Evolutionary conservation across 1,140 invertebrate species (phyloP), one percentile per base, ranked within the genome.

Genomic region (Hydropsyche tenuis): DNA sequence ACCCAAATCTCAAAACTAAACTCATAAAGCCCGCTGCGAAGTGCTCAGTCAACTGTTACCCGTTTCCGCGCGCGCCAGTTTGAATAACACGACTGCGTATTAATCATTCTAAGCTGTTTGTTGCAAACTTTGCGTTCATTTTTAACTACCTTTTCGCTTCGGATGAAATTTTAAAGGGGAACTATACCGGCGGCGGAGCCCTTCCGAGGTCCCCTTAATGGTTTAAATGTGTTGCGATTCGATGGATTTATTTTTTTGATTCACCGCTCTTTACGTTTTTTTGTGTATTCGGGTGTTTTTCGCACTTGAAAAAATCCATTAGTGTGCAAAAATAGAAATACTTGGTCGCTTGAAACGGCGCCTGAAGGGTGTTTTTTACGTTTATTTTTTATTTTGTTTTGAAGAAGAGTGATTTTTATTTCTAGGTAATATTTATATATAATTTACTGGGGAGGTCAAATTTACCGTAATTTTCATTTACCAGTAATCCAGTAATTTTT

Each of bases 281-380:
- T 53, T 53, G 11, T 22, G 16, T 45, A 45, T 45, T 66, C 43
- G 46, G 4, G 30, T 23, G 37, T 64, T 30, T 27, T 64, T 46
- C 64, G 51, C 51, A 20, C 18, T 20, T 45, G 64, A 43, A 69
- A 66, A 69, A 69, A 27, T 69, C 66, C 66, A 69, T 69, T 69
- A 69, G 66, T 53, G 25, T 16, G 6, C 6, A 66, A 69, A 51
- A 46, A 46, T 9, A 66, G 37, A 30, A 51, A 69, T 51, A 51
- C 45, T 48, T 69, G 42, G 48, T 51, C 42, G 66, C 66, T 51
- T 37, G 27, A 66, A 69, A 69, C 43, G 48, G 51, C 53, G 30
- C 66, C 45, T 25, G 45, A n/a, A n/a, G 6, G 48, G 66, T 46
- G 45, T n/a, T 68, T 45, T 43, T 12, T 60, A 60, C 12, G 30